These are phyloP conservation scores for Pachymerium ferrugineum DNA, from an alignment of 2,888 invertebrate genomes.

Conservation along the genomic window DNA sequence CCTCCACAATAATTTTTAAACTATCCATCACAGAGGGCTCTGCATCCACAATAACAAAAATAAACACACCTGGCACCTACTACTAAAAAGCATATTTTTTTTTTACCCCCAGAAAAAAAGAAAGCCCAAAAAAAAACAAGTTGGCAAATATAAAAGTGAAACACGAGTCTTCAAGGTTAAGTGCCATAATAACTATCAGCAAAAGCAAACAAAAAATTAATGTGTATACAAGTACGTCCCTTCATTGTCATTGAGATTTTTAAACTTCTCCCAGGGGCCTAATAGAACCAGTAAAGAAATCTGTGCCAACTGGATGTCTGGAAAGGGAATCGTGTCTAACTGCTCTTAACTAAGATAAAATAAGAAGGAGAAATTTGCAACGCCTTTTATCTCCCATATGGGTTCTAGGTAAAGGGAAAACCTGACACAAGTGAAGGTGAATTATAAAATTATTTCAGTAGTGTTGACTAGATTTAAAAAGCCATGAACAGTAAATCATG, in stretches of 20 bases:
- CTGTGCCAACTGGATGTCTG: background rate
- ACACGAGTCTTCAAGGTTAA: background rate
- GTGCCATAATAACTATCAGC: background rate
- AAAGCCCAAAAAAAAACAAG: no score
- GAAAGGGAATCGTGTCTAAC: background rate
- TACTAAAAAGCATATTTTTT: background rate
- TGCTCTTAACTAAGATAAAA: background rate
- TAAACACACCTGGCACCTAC: background rate
- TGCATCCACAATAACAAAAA: background rate
- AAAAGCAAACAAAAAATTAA: background rate
- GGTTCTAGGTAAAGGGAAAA: no score
- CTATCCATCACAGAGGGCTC: no score
- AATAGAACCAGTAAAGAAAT: background rate
- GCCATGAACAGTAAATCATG: background rate
- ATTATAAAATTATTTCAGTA: no score
- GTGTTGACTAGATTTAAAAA: no score
- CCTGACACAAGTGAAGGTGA: no score
- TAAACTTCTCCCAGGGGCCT: background rate
- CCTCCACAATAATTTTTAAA: no score
- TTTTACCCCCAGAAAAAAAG: no score
- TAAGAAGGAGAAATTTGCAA: background rate
- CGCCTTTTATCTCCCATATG: no score
- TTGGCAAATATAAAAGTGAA: background rate
- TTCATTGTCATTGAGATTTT: background rate
- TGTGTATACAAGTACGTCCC: background rate